Conservation (phyloP, 1,140 invertebrate genomes). For the Protaetia brevitarsis region DNA sequence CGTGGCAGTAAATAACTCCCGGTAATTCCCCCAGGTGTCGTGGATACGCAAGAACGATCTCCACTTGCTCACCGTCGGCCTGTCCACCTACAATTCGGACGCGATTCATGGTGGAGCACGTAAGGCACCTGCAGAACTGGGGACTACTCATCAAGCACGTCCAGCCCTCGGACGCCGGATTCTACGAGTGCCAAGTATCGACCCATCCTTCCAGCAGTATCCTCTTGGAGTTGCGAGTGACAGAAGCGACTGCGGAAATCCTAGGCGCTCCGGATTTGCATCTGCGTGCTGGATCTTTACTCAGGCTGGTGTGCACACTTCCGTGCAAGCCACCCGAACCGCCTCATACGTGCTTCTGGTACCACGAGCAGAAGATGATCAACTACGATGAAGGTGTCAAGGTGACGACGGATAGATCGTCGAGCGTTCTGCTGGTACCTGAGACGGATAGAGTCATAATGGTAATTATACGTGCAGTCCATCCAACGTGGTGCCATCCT, state of each 20-base stretch:
- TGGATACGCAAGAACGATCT: slow-evolving; percentile 69
- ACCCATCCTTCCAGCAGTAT: slow-evolving; percentile 76
- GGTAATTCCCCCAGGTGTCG: slow-evolving; percentile 57
- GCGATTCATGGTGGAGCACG: slow-evolving; percentile 77
- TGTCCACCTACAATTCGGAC: slow-evolving; percentile 69
- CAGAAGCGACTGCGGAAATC: slow-evolving; percentile 73
- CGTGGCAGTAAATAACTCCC: neutral
- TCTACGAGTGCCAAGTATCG: slow-evolving; percentile 79
- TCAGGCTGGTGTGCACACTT: slow-evolving; percentile 69
- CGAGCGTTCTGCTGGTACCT: slow-evolving; percentile 55
- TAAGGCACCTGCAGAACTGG: slow-evolving; percentile 73
- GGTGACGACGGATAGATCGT: slow-evolving; percentile 51
- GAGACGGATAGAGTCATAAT: slow-evolving; percentile 57
- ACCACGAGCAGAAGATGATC: slow-evolving; percentile 69
- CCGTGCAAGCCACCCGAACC: slow-evolving; percentile 69
- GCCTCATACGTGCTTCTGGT: slow-evolving; percentile 77
- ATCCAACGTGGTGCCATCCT: slow-evolving; percentile 64
- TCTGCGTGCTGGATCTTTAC: slow-evolving; percentile 68
- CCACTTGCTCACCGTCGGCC: slow-evolving; percentile 69
- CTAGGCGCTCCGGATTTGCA: slow-evolving; percentile 72
- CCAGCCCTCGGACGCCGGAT: slow-evolving; percentile 65
- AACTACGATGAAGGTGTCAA: slow-evolving; percentile 62
- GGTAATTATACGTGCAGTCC: slow-evolving; percentile 70
- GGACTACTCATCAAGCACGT: slow-evolving; percentile 70
- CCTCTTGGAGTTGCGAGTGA: slow-evolving; percentile 70